phyloP scores from a whole-genome alignment of 2,113 vertebrate species.

The Perca fluviatilis region DNA sequence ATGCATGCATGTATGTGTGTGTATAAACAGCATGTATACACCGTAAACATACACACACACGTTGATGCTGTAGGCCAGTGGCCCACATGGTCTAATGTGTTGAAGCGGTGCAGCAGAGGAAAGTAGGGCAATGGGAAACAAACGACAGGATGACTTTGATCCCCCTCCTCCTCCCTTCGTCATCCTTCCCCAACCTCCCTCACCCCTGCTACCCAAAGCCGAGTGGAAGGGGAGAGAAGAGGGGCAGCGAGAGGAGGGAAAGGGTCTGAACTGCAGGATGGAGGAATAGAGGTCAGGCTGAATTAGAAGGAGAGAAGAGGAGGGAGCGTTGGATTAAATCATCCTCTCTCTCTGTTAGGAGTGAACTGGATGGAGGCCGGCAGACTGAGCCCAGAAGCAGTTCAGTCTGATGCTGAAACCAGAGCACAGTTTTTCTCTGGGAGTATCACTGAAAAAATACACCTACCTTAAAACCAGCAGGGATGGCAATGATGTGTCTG shows the following conservation, averaged over 20 bases:
- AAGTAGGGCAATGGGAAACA: conserved; percentile 76
- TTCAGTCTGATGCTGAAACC: neutral
- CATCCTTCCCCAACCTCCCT: neutral
- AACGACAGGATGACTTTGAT: conserved; percentile 68
- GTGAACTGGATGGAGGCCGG: conserved; percentile 14
- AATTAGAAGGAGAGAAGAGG: conserved; percentile 36
- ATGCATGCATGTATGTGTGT: neutral
- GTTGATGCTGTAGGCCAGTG: conserved; percentile 37
- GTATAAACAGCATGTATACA: neutral
- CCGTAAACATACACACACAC: neutral
- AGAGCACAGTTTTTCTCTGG: neutral
- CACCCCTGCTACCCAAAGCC: conserved; percentile 14
- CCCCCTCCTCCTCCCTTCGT: conserved; percentile 31
- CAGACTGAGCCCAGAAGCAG: neutral
- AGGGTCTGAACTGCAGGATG: conserved; percentile 20
- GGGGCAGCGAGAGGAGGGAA: conserved; percentile 24
- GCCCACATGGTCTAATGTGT: conserved; percentile 49
- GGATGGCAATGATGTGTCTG: too few relatives aligned
- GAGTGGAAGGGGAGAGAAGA: neutral
- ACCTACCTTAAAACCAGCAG: neutral
- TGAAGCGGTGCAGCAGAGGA: conserved; percentile 41
- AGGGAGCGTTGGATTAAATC: conserved; percentile 44
- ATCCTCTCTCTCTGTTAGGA: neutral
- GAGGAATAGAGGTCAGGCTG: conserved; percentile 52
- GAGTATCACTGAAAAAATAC: neutral